Evolutionary conservation across 2,113 vertebrate genomes (phyloP), one percentile per base, ranked within the genome.

Genomic region (Hipposideros armiger): DNA sequence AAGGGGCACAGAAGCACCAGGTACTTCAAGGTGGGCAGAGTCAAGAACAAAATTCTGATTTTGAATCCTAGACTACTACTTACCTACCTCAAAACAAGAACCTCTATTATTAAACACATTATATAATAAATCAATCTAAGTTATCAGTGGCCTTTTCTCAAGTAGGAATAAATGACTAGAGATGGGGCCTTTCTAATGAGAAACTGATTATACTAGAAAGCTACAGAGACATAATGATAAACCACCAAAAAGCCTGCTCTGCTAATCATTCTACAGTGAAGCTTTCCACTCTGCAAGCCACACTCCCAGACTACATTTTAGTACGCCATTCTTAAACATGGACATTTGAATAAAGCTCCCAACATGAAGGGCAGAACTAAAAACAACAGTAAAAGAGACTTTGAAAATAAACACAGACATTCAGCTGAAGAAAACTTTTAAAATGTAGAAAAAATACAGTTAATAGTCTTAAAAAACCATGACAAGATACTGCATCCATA

Each of bases 341-440:
- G 40, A 58, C 40, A 50, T 47, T 20, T 56, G 62, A 83, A 54
- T 66, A 56, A 88, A 70, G 22, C 32, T 78, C 32, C 45, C 62
- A 47, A 42, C 11, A 13, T 64, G 26, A 92, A 78, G 77, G 47
- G 3, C 36, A 64, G 36, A 85, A n/a, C 42, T 47, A 70, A 84
- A 85, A 92, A 22, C 74, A 56, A 74, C 24, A 83, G 32, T 19
- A 60, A 72, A 56, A 28, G 26, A 32, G 45, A 76, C 14, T 83
- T 52, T 28, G 54, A 76, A 82, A 91, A 78, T 85, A 84, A 58
- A 76, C n/a, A 56, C 56, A 86, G n/a, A 62, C 45, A 20, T 62
- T 32, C 47, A 70, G 70, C 52, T 69, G n/a, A 87, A 82, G 28
- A 70, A 96, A 77, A 87, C 28, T 54, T 30, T 83, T 80, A 58